Percentiles rank a stretch among this genome's conserved stretches.
phyloP scores from a whole-genome alignment of 2,797 vertebrate genomes.

The Gymnoscopelus microlampas region DNA sequence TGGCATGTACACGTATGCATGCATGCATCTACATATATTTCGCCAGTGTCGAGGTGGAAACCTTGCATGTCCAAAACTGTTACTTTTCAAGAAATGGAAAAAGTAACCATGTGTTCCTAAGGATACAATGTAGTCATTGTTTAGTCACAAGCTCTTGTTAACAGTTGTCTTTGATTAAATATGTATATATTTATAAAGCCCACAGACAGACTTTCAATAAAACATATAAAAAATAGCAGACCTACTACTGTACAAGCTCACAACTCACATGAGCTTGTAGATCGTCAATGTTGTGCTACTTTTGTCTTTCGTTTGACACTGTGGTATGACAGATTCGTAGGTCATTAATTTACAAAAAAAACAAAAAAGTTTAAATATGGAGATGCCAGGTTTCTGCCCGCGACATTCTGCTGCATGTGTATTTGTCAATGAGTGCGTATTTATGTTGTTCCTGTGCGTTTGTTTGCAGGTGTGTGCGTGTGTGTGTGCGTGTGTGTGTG shows the following conservation, averaged over 20 bases:
- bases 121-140: background rate
- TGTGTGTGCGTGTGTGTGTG: conserved; percentile 21
- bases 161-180: background rate
- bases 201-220: background rate
- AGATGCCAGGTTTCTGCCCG: no score
- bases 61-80: no score
- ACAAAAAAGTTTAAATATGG: no score
- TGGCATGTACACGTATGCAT: no score
- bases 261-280: background rate
- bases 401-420: background rate
- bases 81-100: no score
- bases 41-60: no score
- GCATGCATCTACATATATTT: no score
- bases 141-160: background rate
- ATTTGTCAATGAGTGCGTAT: background rate
- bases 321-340: no score
- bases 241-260: background rate
- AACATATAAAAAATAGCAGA: background rate
- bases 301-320: no score
- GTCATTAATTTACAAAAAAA: background rate
- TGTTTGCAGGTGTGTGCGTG: conserved; percentile 42
- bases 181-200: background rate
- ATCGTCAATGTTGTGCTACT: background rate
- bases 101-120: no score
- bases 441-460: conserved; percentile 4